phyloP scores from a whole-genome alignment of 2,888 invertebrate genomes.

The Troides helena region DNA sequence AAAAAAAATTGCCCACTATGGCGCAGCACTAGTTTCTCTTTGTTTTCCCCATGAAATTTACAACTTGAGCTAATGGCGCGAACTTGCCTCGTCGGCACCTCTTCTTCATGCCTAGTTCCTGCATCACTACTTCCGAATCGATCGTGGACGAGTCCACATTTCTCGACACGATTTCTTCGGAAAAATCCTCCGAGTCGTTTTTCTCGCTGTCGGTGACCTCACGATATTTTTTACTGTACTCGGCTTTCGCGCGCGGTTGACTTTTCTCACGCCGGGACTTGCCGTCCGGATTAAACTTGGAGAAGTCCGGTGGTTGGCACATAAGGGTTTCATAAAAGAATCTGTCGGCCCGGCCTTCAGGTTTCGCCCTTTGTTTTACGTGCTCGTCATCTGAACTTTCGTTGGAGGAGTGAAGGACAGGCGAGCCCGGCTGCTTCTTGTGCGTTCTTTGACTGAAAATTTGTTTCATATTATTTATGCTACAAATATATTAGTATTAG shows the following conservation, averaged over 20 bases:
- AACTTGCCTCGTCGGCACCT: constrained; percentile 58
- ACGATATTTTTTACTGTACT: constrained; percentile 51
- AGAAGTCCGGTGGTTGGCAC: constrained; percentile 55
- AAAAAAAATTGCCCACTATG: constrained; percentile 36
- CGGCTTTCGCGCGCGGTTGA: constrained; percentile 43
- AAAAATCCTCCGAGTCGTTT: constrained; percentile 58
- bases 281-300: constrained; percentile 47
- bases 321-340: constrained; percentile 69
- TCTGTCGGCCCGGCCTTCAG: constrained; percentile 56
- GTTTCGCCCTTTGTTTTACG: constrained; percentile 44
- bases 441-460: constrained; percentile 47
- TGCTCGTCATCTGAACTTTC: constrained; percentile 65
- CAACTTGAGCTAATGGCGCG: constrained; percentile 64
- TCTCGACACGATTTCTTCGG: constrained; percentile 60
- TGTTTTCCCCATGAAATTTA: constrained; percentile 69
- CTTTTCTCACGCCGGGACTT: constrained; percentile 47
- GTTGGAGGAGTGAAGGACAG: constrained; percentile 53
- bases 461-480: constrained; percentile 6
- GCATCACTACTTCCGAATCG: constrained; percentile 59
- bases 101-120: constrained; percentile 57
- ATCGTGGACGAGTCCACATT: constrained; percentile 58
- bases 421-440: constrained; percentile 52
- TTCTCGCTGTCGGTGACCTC: constrained; percentile 58
- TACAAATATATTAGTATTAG: too few species aligned
- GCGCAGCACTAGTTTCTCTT: constrained; percentile 55